Evolutionary conservation across 30 jellyfish, hydroid and myxozoan genomes (phyloP), one percentile per base, ranked within the genome.

Genomic region (Cassiopea xamachana): DNA sequence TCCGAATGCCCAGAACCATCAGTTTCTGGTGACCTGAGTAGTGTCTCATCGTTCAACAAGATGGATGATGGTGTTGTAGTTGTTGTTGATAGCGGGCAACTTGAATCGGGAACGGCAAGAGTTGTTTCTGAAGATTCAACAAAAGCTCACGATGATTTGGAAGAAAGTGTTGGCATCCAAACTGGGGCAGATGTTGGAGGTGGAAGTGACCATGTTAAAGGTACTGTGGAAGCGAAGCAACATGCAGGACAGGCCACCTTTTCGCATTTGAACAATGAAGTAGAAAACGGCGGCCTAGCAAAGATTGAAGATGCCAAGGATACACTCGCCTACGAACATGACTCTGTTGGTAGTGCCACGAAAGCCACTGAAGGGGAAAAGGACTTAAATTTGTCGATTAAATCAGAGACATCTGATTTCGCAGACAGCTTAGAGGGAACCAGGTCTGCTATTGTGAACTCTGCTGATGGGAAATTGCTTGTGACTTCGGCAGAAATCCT

Each of bases 61-160:
- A 77, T 76, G 89, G 86, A 87, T 44, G 94, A 87, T 45, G 85
- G 72, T 87, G 94, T 87, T 87, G 94, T 87, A 72, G 94, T 87
- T 87, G 94, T 87, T 87, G 94, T 79, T 87, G 84, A 76, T 73
- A 77, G 92, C 92, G 92, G 92, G 92, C 64, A 60, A 73, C 60
- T 84, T 59, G 69, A 84, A 84, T 84, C 79, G 47, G 55, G 51
- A 78, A 49, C 27, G 6, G 75, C 48, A 44, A 48, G 44, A 44
- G 55, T 18, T 16, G 39, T 27, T 10, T 39, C 47, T 1, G 16
- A 60, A 43, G 87, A 48, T 48, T 59, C 68, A 7, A 81, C 51
- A 1, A 7, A 7, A 60, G 68, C 45, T 46, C 62, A 48, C 16
- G 68, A 81, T 58, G 69, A 8, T 4, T 43, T 7, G 45, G 79